Evolutionary conservation across 2,888 invertebrate genomes (phyloP), one percentile per base, ranked within the genome.

Genomic region (Papilio protenor): DNA sequence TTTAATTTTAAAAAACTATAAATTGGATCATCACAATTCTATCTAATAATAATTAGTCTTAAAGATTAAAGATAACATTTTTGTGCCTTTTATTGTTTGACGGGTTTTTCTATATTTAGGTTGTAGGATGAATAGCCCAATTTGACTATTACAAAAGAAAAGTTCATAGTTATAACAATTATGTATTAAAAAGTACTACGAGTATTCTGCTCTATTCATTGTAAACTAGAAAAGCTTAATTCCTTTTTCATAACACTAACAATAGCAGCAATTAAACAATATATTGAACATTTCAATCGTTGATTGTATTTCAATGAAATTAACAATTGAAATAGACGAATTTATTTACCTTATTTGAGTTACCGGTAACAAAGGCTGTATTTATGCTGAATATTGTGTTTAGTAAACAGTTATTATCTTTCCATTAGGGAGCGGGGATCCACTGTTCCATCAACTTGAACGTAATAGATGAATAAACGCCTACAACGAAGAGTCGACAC

Each of bases 361-460:
- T 55, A 55, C 72, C 73, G 66, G 52, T 40, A 73, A 73, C 73
- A 78, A 79, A 71, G 77, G 27, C 12, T 47, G 52, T 77, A 81
- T 74, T 79, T 81, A 78, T 83, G 83, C 81, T 27, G 57, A 83
- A 85, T 83, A 86, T 82, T 81, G 77, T 80, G 81, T 79, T 83
- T 83, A 81, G 84, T 86, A 84, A 87, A 87, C 86, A 85, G 86
- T 87, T 90, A 88, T 89, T 89, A 89, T 88, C 84, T 87, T 89
- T 89, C 88, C 88, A 89, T 89, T 89, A 89, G 82, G 81, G 80
- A 66, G 57, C 78, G 80, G 77, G 81, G 76, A 78, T 79, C 76
- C 78, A 78, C 75, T 77, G 33, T 47, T 77, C 84, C 83, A 82
- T 85, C 83, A 81, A 84, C 84, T 82, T 83, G 83, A 85, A 85